These are phyloP conservation scores for Prenolepis imparis DNA, from an alignment of 2,888 invertebrate genomes.

Conservation along the genomic window DNA sequence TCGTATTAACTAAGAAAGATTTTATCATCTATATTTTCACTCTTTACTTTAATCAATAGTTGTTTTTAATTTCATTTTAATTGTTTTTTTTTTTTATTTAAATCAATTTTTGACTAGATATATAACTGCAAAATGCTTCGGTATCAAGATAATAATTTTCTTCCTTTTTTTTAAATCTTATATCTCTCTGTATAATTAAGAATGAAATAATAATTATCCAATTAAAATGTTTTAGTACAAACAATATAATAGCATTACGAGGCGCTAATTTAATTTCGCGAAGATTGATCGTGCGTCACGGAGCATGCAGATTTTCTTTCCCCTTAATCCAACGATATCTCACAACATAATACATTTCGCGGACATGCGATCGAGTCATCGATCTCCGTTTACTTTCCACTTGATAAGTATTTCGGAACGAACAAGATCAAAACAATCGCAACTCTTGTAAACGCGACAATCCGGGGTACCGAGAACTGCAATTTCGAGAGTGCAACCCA, in stretches of 20 bases:
- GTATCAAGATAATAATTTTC: not conserved
- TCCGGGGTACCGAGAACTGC: slow-evolving; percentile 38
- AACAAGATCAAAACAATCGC: slow-evolving; percentile 34
- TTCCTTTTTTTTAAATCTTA: not conserved
- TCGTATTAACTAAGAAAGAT: not conserved
- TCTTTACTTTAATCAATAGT: not conserved
- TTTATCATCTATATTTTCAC: not conserved
- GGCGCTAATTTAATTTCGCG: slow-evolving; percentile 39
- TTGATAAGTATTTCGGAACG: slow-evolving; percentile 21
- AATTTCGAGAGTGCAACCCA: slow-evolving; percentile 42
- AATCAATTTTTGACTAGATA: not conserved
- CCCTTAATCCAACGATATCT: slow-evolving; percentile 23
- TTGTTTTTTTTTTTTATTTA: not conserved
- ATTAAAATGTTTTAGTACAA: slow-evolving; percentile 20
- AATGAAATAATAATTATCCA: not conserved
- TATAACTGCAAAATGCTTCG: not conserved
- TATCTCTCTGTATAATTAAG: not conserved
- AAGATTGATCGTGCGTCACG: slow-evolving; percentile 42
- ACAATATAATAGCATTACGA: slow-evolving; percentile 4
- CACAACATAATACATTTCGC: slow-evolving; percentile 23
- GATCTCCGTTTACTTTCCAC: slow-evolving; percentile 28
- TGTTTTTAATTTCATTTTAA: not conserved
- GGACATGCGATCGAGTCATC: slow-evolving; percentile 41
- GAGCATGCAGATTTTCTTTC: slow-evolving; percentile 35
- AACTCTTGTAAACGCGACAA: slow-evolving; percentile 14